Evolutionary conservation across 2,113 vertebrate genomes (phyloP).

Genomic region (Heloderma charlesbogerti): DNA sequence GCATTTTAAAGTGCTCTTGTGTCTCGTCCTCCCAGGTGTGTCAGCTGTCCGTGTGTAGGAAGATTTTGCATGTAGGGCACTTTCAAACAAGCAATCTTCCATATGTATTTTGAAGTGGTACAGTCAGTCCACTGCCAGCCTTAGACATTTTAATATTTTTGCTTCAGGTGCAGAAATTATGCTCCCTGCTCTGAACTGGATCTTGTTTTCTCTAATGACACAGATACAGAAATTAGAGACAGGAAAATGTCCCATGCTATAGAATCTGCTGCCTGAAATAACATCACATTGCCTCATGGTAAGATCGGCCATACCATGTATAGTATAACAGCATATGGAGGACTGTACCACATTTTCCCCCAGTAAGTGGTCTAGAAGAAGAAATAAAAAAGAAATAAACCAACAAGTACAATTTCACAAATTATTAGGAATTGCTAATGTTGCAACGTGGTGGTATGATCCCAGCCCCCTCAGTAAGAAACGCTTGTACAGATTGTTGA

Average conservation of each 20-base stretch:
- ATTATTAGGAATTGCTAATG: not conserved
- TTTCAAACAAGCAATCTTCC: too few relatives aligned
- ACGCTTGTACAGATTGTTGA: not conserved
- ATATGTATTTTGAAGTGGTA: too few relatives aligned
- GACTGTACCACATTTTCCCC: not conserved
- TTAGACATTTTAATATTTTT: not conserved
- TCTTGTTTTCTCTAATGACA: not conserved
- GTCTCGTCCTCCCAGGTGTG: too few relatives aligned
- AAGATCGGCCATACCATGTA: not conserved
- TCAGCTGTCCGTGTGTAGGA: not conserved
- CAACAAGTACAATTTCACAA: not conserved
- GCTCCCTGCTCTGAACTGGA: not conserved
- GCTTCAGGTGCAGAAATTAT: not conserved
- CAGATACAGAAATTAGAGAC: not conserved
- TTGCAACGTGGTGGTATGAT: not conserved
- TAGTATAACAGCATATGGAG: not conserved
- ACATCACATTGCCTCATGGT: not conserved
- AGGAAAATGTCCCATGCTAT: not conserved
- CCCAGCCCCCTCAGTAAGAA: not conserved
- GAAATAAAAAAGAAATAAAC: too few relatives aligned
- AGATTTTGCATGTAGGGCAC: too few relatives aligned
- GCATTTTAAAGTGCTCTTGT: not conserved
- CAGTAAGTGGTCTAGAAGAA: too few relatives aligned
- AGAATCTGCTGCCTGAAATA: not conserved
- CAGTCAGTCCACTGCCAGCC: not conserved